Base-by-base conservation (phyloP, 23 tunicate species). In the Botrylloides violaceus region DNA sequence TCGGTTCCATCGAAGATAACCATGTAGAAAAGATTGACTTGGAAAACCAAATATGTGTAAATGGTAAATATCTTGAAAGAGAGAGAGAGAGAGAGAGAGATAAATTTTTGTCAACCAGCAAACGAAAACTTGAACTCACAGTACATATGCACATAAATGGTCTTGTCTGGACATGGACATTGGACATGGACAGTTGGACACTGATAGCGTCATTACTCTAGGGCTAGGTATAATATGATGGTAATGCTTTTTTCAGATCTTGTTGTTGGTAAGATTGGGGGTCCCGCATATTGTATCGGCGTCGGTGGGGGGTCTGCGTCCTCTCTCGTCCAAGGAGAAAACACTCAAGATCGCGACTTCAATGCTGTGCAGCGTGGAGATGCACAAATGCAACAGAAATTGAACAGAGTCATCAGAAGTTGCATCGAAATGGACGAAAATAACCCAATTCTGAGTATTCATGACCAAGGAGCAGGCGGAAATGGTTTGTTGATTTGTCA, bases 271-370 rank as follows among this genome's bases (percentile, higher is more conserved):
- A 88, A 88, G 59, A 77, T 88, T 64, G 96, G 96, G 21, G 84
- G 76, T 27, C 93, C 93, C 2, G 80, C 77, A 33, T 80, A 87
- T 64, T 31, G 87, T 3, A 88, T 88, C 43, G 96, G 96, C 3
- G 87, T 88, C 32, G 96, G 96, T 37, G 96, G 96, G 29, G 96
- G 96, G n/a, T 72, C 83, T 49, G 96, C 96, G 23, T 88, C 96
- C 36, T 88, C 96, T n/a, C 80, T 65, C 29, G 79, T 88, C 79
- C 96, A 88, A 29, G 96, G 87, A 35, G 83, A 77, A 15, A 81
- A 88, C 36, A 66, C 77, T 43, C 64, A 59, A 29, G 55, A 49
- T 58, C 83, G 82, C 18, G 96, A 88, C 59, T 88, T 88, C 23
- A 88, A 88, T 53, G 96, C 96, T 4, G 96, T 88, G 59, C 96